Evolutionary conservation across 2,113 vertebrate genomes (phyloP), one percentile per base, ranked within the genome.

Genomic region (Phylloscopus trochilus): DNA sequence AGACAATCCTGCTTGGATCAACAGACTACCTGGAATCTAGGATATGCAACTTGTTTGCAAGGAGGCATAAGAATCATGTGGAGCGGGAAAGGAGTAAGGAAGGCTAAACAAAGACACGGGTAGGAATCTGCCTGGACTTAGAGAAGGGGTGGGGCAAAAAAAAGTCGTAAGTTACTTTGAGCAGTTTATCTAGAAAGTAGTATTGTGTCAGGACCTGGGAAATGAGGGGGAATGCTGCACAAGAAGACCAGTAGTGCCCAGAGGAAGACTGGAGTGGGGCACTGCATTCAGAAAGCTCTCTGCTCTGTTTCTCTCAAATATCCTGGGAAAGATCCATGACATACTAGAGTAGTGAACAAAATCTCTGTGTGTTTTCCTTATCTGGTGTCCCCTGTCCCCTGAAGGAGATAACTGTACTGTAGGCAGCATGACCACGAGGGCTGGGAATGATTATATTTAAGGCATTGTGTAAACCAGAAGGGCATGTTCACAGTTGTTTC

Each of bases 321-420:
- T 12, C 64, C 39, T 67, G 35, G 85, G 59, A 86, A 83, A 93
- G 37, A 84, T 27, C 52, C 26, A 9, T 2, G 4, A 58, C 4
- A 5, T 51, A 67, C 17, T 82, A 55, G 44, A 91, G 33, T 2
- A 51, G 5, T 30, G 35, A 93, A 72, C 13, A 85, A 87, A 91
- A 78, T 63, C 51, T 80, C 13, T 13, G 3, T 31, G 7, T 49
- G 9, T 56, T 91, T 87, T 89, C 53, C 58, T 27, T 68, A 2
- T 24, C 59, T 62, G n/a, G 11, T n/a, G 33, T 52, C 0, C 0
- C 17, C 37, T 66, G 19, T 47, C 59, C 41, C 46, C 69, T 51
- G 24, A 60, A 35, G 39, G n/a, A 93, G 55, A 10, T 52, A 60
- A 23, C 76, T 39, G 12, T 41, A 21, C 35, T 55, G 30, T 31